Base-by-base conservation (phyloP, 2,113 vertebrate genomes). In the Leucopsar rothschildi region DNA sequence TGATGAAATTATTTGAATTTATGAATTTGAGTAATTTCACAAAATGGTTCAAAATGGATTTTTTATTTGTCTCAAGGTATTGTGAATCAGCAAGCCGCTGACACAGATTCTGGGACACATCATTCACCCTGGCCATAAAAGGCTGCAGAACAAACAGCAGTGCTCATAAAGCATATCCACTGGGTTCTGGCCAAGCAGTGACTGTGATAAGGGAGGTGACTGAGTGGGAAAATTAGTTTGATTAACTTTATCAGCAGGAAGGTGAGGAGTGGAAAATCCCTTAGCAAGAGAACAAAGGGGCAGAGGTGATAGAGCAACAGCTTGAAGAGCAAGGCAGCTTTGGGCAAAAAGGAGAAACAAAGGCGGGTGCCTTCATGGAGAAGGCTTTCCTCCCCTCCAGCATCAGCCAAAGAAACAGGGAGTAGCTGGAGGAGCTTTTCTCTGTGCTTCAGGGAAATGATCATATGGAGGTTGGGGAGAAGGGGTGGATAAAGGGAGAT, bases 191-290 rank as follows among this genome's bases (percentile, higher is more conserved):
- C 94, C 95, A 95, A 95, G 83, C 37, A 92, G 50, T 15, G 56
- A 50, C 69, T 96, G 70, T 59, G 95, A 94, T 97, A 97, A 95
- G 87, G 42, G 82, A 95, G 89, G 91, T 95, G 89, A 53, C 89
- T 73, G 84, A 95, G 73, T 76, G 82, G 93, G 93, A 96, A 96
- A 96, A 95, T 94, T 86, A 93, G 77, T 87, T 69, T 95, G 95
- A 95, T 93, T 91, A 95, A 93, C 70, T 92, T 95, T 95, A 95
- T 95, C 92, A 76, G 73, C 94, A 97, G 94, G 96, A 96, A 96
- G 84, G 91, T 92, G 83, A 92, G 37, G 65, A 95, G 70, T 76
- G 91, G 93, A 96, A 97, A 96, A 87, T 95, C 81, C 70, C 89
- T 65, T 70, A 94, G 84, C 73, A 92, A 61, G 55, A 87, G 89